Base-by-base conservation (phyloP, 2,113 vertebrate genomes). In the Hypanus sabinus region DNA sequence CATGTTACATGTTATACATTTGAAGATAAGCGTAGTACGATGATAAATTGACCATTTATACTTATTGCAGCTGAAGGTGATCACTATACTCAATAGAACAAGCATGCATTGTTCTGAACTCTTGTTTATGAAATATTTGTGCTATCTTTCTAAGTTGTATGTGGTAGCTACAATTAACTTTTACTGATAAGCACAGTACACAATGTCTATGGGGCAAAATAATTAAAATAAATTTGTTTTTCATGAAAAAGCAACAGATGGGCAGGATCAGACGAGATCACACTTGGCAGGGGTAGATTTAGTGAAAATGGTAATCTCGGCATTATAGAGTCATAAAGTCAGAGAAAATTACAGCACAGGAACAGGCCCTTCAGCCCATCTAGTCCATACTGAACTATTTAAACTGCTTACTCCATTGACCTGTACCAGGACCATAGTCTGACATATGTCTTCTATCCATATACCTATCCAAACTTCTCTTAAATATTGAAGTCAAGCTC, bases 101-200 rank as follows among this genome's bases (percentile, higher is more conserved):
- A 93, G 90, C 11, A 4, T 73, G 65, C 90, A 93, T 93, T 93
- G 90, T 93, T 93, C 90, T 46, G 57, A 18, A 73, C 65, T 93
- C 90, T 12, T 46, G 90, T 71, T 71, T 93, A 93, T 93, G 90
- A 73, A 38, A 73, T 93, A 68, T 36, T 93, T 93, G 36, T 71
- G 90, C 60, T 93, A 93, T 93, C 90, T 73, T 73, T 93, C 36
- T 93, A 93, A 71, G 71, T 71, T 93, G 22, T 71, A 46, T 73
- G 90, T 73, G 65, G 18, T 92, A 71, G 88, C 33, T 73, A 93
- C 90, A 38, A 68, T 93, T 71, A 71, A 71, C 20, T 73, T 93
- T 93, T 33, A 93, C 70, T 73, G 90, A 93, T 93, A 93, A 93
- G 65, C 68, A 73, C 68, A 93, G 90, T 71, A 93, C 90, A 73